These are phyloP conservation scores for Agrotis puta DNA, from an alignment of 2,888 invertebrate genomes.

Conservation along the genomic window DNA sequence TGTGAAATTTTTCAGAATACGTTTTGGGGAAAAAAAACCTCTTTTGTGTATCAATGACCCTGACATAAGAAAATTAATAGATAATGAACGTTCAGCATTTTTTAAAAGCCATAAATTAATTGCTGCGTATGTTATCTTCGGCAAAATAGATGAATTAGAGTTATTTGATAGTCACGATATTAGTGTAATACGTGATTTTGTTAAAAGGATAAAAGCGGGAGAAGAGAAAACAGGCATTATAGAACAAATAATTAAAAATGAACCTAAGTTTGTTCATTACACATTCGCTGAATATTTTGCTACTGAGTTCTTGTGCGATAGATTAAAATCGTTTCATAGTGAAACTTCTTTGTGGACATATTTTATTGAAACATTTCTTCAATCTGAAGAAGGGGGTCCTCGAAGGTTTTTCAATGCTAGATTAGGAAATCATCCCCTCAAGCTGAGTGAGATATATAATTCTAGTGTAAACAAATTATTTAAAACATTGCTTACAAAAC, in stretches of 20 bases:
- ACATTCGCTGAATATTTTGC: conserved; percentile 64
- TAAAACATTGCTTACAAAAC: conserved; percentile 17
- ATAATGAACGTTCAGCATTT: conserved; percentile 46
- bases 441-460: conserved; percentile 24
- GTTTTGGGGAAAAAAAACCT: conserved; percentile 59
- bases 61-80: conserved; percentile 50
- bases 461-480: conserved; percentile 9
- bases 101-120: conserved; percentile 44
- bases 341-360: conserved; percentile 42
- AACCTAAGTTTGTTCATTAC: conserved; percentile 62
- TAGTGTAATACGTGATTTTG: conserved; percentile 34
- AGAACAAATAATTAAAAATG: conserved; percentile 39
- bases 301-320: conserved; percentile 51
- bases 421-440: conserved; percentile 29
- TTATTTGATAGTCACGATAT: conserved; percentile 30
- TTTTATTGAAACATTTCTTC: conserved; percentile 39
- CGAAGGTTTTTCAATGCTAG: conserved; percentile 50
- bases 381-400: conserved; percentile 30
- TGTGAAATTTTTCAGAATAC: conserved; percentile 57
- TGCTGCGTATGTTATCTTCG: conserved; percentile 45
- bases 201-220: conserved; percentile 42
- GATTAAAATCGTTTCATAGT: conserved; percentile 28
- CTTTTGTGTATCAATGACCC: conserved; percentile 53
- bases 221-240: conserved; percentile 61
- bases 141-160: conserved; percentile 11